Evolutionary conservation across 2,888 invertebrate genomes (phyloP).

Genomic region (Melangyna quadrimaculata): DNA sequence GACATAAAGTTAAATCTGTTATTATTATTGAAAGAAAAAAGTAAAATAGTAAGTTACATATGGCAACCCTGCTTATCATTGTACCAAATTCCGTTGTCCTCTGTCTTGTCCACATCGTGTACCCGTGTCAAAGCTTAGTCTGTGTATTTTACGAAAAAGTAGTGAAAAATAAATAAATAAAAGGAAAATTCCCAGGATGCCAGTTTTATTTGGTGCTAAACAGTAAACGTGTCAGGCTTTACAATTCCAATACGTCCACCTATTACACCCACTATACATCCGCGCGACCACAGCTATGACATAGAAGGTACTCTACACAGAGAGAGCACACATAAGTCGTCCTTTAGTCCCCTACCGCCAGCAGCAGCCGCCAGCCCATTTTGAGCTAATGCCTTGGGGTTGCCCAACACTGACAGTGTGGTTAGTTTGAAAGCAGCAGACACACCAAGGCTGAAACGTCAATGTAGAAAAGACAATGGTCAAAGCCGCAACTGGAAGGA

Average conservation of each 20-base stretch:
- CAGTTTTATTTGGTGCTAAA: conserved; percentile 69
- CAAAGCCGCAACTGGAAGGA: conserved; percentile 48
- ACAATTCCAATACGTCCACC: conserved; percentile 64
- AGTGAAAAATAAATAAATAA: conserved; percentile 66
- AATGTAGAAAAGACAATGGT: conserved; percentile 56
- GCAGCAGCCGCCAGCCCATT: background rate
- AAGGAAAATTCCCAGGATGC: conserved; percentile 64
- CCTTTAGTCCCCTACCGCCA: background rate
- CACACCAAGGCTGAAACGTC: conserved; percentile 60
- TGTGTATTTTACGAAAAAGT: conserved; percentile 50
- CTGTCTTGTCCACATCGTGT: conserved; percentile 17
- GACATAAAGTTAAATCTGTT: too few species aligned
- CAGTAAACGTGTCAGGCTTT: conserved; percentile 70
- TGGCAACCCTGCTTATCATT: background rate
- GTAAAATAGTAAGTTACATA: too few species aligned
- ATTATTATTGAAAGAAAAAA: background rate
- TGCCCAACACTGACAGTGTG: conserved; percentile 28
- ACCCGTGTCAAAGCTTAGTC: conserved; percentile 42
- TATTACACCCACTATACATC: conserved; percentile 35
- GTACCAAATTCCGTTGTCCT: conserved; percentile 7
- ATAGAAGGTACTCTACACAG: background rate
- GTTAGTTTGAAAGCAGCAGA: conserved; percentile 56
- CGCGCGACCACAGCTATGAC: conserved; percentile 32
- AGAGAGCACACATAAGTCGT: conserved; percentile 2
- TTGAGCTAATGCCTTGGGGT: conserved; percentile 48